Base-by-base conservation (phyloP, 2,113 vertebrate genomes). In the Zosterops hypoxanthus region DNA sequence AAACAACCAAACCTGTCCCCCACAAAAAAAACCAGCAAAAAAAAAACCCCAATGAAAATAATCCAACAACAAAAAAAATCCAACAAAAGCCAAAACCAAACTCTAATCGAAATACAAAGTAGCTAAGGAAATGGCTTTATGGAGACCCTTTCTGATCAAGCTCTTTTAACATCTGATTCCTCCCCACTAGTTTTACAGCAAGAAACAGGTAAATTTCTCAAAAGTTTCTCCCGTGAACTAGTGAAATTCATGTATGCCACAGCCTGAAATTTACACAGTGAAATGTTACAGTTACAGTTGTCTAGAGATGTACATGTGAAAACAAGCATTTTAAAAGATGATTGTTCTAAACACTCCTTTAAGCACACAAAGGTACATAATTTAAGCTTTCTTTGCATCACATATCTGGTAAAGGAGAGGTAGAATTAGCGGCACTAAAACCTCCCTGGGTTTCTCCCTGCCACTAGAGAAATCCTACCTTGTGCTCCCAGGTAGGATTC, bases 351-450 rank as follows among this genome's bases (percentile, higher is more conserved):
- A 77, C 22, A 52, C 34, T 86, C 73, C 66, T 70, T 82, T 69
- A 91, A 93, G 47, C 82, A 87, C 61, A 92, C 19, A 94, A 59
- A 92, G 14, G 20, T 63, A 82, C 26, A 83, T 42, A 2, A 49
- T 70, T 76, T 90, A 82, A 80, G 56, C 26, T 63, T 69, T 39
- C 66, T 83, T 94, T 83, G 82, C 66, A 73, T 88, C 71, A 78
- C 53, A 41, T 31, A 53, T 91, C 71, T 87, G 15, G 52, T 86
- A 89, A 89, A 91, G 89, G 53, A 95, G 96, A 96, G 92, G 93
- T 93, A 94, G 90, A 91, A 96, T 63, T 73, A 92, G 79, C 0
- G 6, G 71, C 90, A 86, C 33, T 85, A 80, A 86, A 93, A 85
- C 47, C 76, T 70, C 33, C 21, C 34, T 66, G 42, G 42, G 39